phyloP scores from a whole-genome alignment of 2,797 vertebrate genomes.

The Heliangelus exortis region DNA sequence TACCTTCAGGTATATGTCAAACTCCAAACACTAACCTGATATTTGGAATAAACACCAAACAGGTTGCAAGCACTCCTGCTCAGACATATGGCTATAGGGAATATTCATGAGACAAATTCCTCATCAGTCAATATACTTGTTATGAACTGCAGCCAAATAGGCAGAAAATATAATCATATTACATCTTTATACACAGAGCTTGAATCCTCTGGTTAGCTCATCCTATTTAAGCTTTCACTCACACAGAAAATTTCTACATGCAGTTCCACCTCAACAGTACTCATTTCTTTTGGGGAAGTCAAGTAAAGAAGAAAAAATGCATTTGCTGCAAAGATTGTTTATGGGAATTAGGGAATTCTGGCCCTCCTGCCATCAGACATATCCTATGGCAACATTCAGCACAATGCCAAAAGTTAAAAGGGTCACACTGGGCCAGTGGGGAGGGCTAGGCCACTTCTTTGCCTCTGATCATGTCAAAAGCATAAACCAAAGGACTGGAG shows the following conservation, averaged over 20 bases:
- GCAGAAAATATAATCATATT: neutral
- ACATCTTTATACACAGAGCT: neutral
- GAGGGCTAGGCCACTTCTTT: neutral
- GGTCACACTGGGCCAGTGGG: fast-evolving
- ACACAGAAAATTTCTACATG: neutral
- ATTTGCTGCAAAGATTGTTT: neutral
- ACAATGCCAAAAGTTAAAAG: neutral
- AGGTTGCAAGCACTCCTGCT: neutral
- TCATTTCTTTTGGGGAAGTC: neutral
- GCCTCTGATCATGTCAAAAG: neutral
- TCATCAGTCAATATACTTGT: neutral
- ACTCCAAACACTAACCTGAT: neutral
- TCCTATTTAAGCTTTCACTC: neutral
- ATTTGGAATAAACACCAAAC: neutral
- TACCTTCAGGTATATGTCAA: neutral
- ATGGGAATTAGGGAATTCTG: neutral
- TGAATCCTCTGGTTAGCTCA: neutral
- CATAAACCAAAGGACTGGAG: neutral
- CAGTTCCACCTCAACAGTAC: fast-evolving
- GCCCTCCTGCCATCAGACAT: too few relatives aligned
- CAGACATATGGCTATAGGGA: neutral
- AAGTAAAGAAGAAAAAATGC: neutral
- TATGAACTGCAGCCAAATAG: neutral
- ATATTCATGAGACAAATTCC: neutral
- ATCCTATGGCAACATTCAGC: neutral